These are phyloP conservation scores for Acheta domesticus DNA, from an alignment of 2,888 invertebrate genomes.

Conservation along the genomic window DNA sequence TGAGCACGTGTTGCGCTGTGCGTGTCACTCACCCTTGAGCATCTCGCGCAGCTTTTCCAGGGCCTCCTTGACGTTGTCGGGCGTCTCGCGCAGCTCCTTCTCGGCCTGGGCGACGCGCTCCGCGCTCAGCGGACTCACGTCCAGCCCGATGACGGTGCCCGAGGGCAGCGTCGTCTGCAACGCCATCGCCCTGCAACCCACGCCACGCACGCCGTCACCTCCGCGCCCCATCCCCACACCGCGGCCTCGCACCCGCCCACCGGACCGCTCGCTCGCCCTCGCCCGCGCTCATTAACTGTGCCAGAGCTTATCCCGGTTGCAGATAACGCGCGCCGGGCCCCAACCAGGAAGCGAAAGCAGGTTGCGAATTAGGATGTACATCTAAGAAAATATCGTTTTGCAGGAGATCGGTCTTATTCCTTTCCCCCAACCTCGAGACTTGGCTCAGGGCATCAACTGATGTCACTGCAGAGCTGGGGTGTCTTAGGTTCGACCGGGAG, in stretches of 20 bases:
- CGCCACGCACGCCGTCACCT: background rate
- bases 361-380: too few species aligned
- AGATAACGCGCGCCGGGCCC: too few species aligned
- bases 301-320: too few species aligned
- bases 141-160: slow-evolving; percentile 50
- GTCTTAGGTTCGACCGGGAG: too few species aligned
- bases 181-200: background rate
- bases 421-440: too few species aligned
- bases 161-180: background rate
- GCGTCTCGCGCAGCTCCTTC: slow-evolving; percentile 66
- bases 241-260: background rate
- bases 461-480: too few species aligned
- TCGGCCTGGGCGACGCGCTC: slow-evolving; percentile 60
- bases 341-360: too few species aligned
- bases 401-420: too few species aligned
- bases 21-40: slow-evolving; percentile 48
- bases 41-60: slow-evolving; percentile 60
- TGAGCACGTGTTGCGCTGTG: background rate
- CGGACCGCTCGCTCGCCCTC: too few species aligned
- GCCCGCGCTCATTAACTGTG: too few species aligned
- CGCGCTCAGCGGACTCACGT: slow-evolving; percentile 56
- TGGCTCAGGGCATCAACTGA: too few species aligned
- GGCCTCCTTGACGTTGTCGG: slow-evolving; percentile 61
- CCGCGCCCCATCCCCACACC: background rate
- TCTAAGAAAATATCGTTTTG: too few species aligned